Base-by-base conservation (phyloP, 2,888 invertebrate genomes). In the Amphipoea oculea region DNA sequence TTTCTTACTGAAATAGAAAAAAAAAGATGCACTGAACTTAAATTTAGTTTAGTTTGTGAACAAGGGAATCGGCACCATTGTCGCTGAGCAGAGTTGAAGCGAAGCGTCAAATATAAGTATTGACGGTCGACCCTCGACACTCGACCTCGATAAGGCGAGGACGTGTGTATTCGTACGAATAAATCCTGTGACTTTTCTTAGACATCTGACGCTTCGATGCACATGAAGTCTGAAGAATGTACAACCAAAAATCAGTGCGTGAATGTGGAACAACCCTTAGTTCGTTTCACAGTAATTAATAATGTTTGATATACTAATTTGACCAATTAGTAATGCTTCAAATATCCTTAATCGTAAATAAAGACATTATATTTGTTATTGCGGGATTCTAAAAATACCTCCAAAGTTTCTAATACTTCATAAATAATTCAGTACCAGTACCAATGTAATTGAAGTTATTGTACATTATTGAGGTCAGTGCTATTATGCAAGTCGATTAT, bases 371-470 rank as follows among this genome's bases (percentile, higher is more conserved):
- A 40, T 48, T 42, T 62, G 3, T 36, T 69, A 67, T 42, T 54
- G 36, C 48, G 62, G n/a, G 54, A 73, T 79, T 79, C 57, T 69
- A 73, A 79, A 76, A 83, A 73, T 73, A 62, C 29, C 36, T 78
- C 2, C 62, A 65, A 60, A 83, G 84, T 90, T 90, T 91, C 86
- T 87, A 91, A 89, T 88, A 73, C 84, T 86, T 86, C 82, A 86
- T 87, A 79, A 87, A 87, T 88, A 85, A 83, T 87, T 82, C 72
- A 84, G 68, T 78, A 84, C 51, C 74, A 84, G 66, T 78, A 81
- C 40, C 42, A 76, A 72, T 62, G 63, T 79, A 76, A 82, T 79
- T 88, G 73, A 65, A 69, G 81, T 81, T 80, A 83, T 81, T 81
- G 81, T 85, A 67, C 80, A 81, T 77, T 81, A 89, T 89, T 88